Evolutionary conservation across 23 tunicate species (phyloP).

Genomic region (Pegea sp.): DNA sequence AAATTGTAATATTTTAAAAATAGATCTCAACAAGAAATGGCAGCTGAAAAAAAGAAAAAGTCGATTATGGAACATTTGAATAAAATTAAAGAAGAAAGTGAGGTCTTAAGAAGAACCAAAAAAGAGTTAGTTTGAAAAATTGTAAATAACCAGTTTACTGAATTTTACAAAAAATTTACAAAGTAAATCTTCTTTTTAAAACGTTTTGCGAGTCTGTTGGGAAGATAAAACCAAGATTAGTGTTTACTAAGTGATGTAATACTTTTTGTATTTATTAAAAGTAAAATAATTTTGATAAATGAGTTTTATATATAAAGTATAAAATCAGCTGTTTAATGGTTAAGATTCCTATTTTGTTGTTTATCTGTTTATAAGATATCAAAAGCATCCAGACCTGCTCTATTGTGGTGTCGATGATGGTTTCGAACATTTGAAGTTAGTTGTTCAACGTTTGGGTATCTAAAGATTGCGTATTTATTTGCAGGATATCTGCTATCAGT

Average conservation of each 20-base stretch:
- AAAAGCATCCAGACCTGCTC: too few species aligned
- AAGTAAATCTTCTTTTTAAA: too few species aligned
- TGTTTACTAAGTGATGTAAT: too few species aligned
- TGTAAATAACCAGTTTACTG: neutral
- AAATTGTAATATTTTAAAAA: neutral
- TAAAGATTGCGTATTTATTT: neutral
- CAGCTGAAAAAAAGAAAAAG: slow-evolving; percentile 70
- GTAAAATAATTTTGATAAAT: too few species aligned
- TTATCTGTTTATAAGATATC: too few species aligned
- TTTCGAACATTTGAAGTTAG: neutral
- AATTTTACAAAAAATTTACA: too few species aligned
- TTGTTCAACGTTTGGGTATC: neutral
- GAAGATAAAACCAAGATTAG: too few species aligned
- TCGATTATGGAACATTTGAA: slow-evolving; percentile 36
- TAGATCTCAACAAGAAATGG: slow-evolving; percentile 59
- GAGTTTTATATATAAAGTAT: too few species aligned
- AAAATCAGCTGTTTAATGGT: too few species aligned
- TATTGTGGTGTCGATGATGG: neutral
- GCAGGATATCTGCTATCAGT: neutral
- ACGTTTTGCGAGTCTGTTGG: too few species aligned
- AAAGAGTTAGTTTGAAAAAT: slow-evolving; percentile 49
- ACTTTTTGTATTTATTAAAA: too few species aligned
- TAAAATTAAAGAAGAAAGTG: slow-evolving; percentile 78
- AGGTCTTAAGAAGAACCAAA: slow-evolving; percentile 73
- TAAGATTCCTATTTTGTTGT: too few species aligned